A percentile compares a stretch with the other conserved stretches of the same genome.
phyloP scores from a whole-genome alignment of 1,140 invertebrate species.

The Lepidurus arcticus region DNA sequence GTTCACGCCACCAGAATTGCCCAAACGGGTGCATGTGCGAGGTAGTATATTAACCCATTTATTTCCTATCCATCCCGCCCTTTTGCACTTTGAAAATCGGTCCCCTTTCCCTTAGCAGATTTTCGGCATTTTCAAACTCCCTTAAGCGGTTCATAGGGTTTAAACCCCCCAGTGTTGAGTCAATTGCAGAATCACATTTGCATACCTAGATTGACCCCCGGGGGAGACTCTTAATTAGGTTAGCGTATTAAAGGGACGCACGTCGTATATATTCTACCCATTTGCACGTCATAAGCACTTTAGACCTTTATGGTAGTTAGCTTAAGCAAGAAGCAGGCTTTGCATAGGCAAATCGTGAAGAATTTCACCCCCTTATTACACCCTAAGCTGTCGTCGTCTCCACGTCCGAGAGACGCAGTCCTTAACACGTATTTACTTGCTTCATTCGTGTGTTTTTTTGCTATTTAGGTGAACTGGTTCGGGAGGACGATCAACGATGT shows the following conservation, averaged over 20 bases:
- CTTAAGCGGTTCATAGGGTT: too few relatives aligned
- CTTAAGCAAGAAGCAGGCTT: not conserved
- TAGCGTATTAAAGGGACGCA: not conserved
- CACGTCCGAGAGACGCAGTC: not conserved
- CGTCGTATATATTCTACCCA: not conserved
- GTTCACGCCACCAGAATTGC: conserved; percentile 93
- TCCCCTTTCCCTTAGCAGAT: not conserved
- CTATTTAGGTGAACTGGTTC: conserved; percentile 39
- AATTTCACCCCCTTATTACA: not conserved
- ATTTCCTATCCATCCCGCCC: not conserved
- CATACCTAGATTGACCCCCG: not conserved
- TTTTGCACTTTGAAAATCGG: conserved; percentile 16
- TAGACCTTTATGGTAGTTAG: not conserved
- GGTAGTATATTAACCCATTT: conserved; percentile 53
- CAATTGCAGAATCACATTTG: not conserved
- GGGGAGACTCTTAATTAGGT: not conserved
- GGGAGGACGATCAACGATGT: conserved; percentile 40
- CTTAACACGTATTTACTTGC: conserved; percentile 40
- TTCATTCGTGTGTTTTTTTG: not conserved
- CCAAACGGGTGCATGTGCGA: conserved; percentile 92
- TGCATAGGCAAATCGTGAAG: not conserved
- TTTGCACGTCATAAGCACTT: not conserved
- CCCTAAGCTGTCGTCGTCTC: not conserved
- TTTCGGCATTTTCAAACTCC: too few relatives aligned
- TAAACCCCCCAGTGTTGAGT: not conserved